Evolutionary conservation across 2,797 vertebrate species (phyloP).

Genomic region (Acridotheres tristis): DNA sequence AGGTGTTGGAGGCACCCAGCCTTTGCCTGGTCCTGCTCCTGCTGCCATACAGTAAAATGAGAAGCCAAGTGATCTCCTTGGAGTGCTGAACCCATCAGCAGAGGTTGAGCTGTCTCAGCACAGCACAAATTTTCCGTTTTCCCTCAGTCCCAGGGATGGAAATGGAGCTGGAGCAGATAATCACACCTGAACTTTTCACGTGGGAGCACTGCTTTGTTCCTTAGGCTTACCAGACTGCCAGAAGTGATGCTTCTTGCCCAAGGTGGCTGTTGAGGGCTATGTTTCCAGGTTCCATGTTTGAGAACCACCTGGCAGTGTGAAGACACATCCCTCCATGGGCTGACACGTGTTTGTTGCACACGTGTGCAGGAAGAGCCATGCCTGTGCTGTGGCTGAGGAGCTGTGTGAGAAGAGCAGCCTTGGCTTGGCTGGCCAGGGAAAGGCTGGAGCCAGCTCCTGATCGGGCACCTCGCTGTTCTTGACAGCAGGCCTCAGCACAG

Average conservation of each 20-base stretch:
- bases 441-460: conserved; percentile 13
- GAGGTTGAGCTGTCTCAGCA: background rate
- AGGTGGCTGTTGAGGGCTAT: background rate
- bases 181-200: background rate
- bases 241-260: background rate
- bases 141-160: background rate
- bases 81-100: background rate
- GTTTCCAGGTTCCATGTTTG: background rate
- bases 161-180: background rate
- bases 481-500: background rate
- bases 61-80: background rate
- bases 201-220: background rate
- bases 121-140: background rate
- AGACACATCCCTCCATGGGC: fast-evolving
- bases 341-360: fast-evolving
- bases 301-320: background rate
- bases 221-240: background rate
- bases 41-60: background rate
- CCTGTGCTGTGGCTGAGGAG: background rate
- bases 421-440: background rate
- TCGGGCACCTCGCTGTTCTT: background rate
- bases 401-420: background rate
- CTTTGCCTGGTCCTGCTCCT: background rate
- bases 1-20: background rate
- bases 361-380: fast-evolving